phyloP scores from a whole-genome alignment of 2,888 invertebrate species.

The Pristionchus mayeri region DNA sequence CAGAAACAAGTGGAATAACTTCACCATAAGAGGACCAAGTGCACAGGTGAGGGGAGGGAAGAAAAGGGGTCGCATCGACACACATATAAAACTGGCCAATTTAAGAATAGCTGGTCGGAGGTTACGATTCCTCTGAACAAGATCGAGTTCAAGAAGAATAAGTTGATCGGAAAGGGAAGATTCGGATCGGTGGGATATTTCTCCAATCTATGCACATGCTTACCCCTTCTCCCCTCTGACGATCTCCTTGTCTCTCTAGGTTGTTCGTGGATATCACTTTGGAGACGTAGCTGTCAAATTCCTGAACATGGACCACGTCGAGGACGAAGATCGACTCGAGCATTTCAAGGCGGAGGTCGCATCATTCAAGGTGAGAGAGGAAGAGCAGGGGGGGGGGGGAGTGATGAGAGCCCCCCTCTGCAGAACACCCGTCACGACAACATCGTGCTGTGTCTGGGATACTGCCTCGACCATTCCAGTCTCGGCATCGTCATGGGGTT shows the following conservation, averaged over 20 bases:
- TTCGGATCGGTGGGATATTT: constrained; percentile 71
- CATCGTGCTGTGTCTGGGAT: constrained; percentile 97
- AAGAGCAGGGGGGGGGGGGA: not conserved
- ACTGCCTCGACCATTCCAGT: constrained; percentile 96
- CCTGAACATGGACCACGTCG: constrained; percentile 89
- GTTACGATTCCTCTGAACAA: constrained; percentile 64
- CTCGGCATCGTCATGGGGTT: constrained; percentile 95
- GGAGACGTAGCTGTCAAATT: constrained; percentile 94
- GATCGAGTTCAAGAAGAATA: constrained; percentile 61
- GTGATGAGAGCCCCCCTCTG: constrained; percentile 79
- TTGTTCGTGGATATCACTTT: constrained; percentile 83
- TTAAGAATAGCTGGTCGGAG: constrained; percentile 67
- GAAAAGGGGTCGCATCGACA: too few relatives aligned
- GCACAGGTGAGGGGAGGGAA: constrained; percentile 45
- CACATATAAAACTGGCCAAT: not conserved
- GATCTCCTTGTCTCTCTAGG: constrained; percentile 81
- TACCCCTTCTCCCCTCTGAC: too few relatives aligned
- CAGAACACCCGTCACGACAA: constrained; percentile 98
- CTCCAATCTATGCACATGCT: not conserved
- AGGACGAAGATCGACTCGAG: constrained; percentile 86
- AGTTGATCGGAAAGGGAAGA: constrained; percentile 70
- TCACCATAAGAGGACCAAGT: constrained; percentile 59
- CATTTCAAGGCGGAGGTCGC: constrained; percentile 94
- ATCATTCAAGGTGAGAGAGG: constrained; percentile 83
- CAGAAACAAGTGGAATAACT: constrained; percentile 64